Percentiles rank a stretch among this genome's conserved stretches.
phyloP scores from a whole-genome alignment of 2,113 vertebrate species.

The Eptesicus fuscus region DNA sequence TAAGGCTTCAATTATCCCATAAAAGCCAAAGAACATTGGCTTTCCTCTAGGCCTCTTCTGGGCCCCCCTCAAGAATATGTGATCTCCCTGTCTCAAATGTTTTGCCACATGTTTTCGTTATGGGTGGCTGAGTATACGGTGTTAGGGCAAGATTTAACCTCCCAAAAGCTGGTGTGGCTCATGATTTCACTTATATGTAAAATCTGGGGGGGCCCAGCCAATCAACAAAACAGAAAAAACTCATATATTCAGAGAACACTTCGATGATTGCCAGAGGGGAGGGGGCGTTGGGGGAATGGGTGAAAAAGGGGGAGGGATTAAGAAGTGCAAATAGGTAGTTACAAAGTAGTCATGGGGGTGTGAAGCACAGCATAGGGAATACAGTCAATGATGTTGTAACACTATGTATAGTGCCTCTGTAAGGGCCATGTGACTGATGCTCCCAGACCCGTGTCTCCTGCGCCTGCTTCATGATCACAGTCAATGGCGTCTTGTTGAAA shows the following conservation, averaged over 20 bases:
- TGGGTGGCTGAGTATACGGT: constrained; percentile 35
- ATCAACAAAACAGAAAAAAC: neutral
- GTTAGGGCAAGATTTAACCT: constrained; percentile 40
- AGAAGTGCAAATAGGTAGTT: neutral
- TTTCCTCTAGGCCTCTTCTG: neutral
- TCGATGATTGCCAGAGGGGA: neutral
- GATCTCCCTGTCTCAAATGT: constrained; percentile 42
- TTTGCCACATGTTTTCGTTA: constrained; percentile 63
- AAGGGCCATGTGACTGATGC: neutral
- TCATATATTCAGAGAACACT: neutral
- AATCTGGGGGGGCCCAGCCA: neutral
- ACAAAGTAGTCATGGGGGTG: neutral
- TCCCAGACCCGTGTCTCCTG: neutral
- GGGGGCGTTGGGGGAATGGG: neutral
- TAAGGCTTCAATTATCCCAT: constrained; percentile 17
- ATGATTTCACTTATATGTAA: neutral
- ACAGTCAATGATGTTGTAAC: neutral
- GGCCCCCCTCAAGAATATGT: neutral
- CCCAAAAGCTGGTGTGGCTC: constrained; percentile 14
- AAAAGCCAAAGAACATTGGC: constrained; percentile 19
- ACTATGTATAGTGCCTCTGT: neutral
- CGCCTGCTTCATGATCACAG: neutral
- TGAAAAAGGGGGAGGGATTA: too few species aligned
- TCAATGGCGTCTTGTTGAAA: neutral
- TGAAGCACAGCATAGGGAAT: neutral